Conservation (phyloP, 2,888 invertebrate genomes). For the Mycalesis mineus region DNA sequence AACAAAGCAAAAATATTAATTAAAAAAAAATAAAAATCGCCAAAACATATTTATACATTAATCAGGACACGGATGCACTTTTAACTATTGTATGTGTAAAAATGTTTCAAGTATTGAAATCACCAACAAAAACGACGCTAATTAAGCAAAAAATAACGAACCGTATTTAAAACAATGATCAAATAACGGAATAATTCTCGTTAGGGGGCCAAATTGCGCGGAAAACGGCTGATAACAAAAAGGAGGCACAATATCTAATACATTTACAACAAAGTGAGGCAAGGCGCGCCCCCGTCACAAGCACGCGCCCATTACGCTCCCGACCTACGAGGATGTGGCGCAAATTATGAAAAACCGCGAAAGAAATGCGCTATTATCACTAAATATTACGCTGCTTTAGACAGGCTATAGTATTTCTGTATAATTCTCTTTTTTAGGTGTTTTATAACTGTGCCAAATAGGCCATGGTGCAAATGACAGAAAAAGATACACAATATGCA, state of each 20-base stretch:
- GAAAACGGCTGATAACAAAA: constrained; percentile 42
- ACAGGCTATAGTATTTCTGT: not conserved
- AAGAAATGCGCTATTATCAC: not conserved
- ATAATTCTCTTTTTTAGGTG: not conserved
- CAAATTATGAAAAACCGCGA: constrained; percentile 30
- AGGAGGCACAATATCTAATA: constrained; percentile 59
- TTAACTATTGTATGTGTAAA: no score
- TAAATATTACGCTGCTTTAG: constrained; percentile 2
- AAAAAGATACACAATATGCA: no score
- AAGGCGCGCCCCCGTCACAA: constrained; percentile 63
- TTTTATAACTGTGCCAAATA: no score
- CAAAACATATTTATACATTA: no score
- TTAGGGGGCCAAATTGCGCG: constrained; percentile 35
- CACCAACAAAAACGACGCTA: not conserved
- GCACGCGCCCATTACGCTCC: constrained; percentile 61
- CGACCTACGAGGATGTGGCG: constrained; percentile 36
- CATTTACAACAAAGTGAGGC: constrained; percentile 51
- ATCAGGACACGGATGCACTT: no score
- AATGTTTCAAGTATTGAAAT: not conserved
- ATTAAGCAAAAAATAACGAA: constrained; percentile 14
- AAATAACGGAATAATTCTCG: constrained; percentile 23
- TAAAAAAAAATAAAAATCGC: not conserved
- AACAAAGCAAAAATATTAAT: not conserved
- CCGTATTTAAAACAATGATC: constrained; percentile 24
- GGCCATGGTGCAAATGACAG: not conserved